Base-by-base conservation (phyloP, 1,140 invertebrate species). In the Pinna nobilis region DNA sequence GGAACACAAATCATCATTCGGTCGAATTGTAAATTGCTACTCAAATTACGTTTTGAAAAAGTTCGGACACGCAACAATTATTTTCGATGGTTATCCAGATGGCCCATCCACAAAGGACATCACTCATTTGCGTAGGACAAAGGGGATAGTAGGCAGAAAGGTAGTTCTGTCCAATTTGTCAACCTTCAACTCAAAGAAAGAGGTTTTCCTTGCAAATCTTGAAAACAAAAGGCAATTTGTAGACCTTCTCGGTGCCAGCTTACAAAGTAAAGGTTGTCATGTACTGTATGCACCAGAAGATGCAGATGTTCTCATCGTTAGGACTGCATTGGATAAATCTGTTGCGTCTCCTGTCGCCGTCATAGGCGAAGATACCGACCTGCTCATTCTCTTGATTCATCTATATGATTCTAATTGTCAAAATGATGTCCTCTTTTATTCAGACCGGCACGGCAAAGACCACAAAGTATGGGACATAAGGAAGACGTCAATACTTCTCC, bases 171-270 rank as follows among this genome's bases (percentile, higher is more conserved):
- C 11, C 37, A 32, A 35, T 35, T 9, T 49, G 30, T 44, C 23
- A 18, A 41, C 18, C 15, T 50, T 15, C 47, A 50, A 35, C n/a
- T 20, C 55, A 47, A 76, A 69, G 30, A 76, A 76, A 28, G 69
- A 76, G 50, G 2, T 50, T 15, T 76, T 76, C 23, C 28, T 79
- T 11, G 25, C 63, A 25, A 79, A 79, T 53, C 32, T 23, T 9
- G 59, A 76, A 68, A 79, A 79, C 61, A 76, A 76, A 35, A 64
- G 73, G 33, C 53, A 59, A 7, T 79, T 76, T 28, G 20, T 65
- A 6, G 9, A 59, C 20, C 32, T 75, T 23, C 59, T 74, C 7
- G 23, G 53, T 7, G 15, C 7, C 2, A 64, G 18, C 25, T 41
- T 64, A n/a, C 6, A 28, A 33, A 25, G n/a, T 15, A 18, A n/a